phyloP scores from a whole-genome alignment of 2,113 vertebrate species.

The Equus quagga region DNA sequence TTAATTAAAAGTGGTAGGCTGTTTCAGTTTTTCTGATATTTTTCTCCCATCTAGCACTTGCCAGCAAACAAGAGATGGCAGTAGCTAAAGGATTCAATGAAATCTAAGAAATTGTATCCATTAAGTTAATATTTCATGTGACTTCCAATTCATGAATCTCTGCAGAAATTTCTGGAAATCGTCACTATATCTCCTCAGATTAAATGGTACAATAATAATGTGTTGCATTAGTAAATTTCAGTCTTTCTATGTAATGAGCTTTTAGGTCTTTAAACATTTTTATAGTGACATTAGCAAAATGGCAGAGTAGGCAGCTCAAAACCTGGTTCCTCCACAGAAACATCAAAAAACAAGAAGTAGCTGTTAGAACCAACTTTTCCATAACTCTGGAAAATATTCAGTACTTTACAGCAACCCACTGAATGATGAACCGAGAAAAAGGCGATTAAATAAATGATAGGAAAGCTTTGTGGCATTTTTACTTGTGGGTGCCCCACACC shows the following conservation, averaged over 20 bases:
- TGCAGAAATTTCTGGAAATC: slow-evolving; percentile 46
- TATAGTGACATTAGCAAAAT: background rate
- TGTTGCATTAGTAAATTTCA: background rate
- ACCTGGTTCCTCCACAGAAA: background rate
- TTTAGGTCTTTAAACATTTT: slow-evolving; percentile 34
- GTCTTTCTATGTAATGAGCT: background rate
- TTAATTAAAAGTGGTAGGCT: background rate
- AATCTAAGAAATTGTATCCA: background rate
- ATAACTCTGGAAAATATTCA: background rate
- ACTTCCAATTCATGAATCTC: slow-evolving; percentile 9
- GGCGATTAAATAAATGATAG: background rate
- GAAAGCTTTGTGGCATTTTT: background rate
- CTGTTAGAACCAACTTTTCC: background rate
- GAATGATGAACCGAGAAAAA: background rate
- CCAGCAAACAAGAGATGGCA: background rate
- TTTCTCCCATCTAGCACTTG: background rate
- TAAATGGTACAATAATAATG: slow-evolving; percentile 15
- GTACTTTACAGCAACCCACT: background rate
- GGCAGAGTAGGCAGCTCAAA: background rate
- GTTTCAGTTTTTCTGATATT: slow-evolving; percentile 32
- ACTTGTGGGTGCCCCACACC: background rate
- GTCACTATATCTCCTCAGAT: background rate
- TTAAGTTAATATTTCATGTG: slow-evolving; percentile 51
- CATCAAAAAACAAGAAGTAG: background rate
- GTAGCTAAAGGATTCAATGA: slow-evolving; percentile 1